These are phyloP conservation scores for Dioctria linearis DNA, from an alignment of 2,888 invertebrate genomes.

Conservation along the genomic window DNA sequence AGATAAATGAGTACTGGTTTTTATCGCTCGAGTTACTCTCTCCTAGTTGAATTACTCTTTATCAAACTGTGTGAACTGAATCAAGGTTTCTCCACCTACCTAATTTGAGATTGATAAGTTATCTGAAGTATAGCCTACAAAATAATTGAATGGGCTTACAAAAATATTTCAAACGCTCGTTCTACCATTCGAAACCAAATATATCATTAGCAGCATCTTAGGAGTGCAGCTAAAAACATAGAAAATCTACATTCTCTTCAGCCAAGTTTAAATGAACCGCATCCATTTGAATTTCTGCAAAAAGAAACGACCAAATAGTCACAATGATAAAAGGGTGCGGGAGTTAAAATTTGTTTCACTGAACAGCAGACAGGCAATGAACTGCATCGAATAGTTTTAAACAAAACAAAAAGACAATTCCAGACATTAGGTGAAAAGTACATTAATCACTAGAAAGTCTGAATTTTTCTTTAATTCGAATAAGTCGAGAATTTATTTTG, in stretches of 20 bases:
- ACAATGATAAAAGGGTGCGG: slow-evolving; percentile 16
- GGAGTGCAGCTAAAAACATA: neutral
- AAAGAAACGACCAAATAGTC: neutral
- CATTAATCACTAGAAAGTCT: neutral
- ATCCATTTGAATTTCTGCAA: neutral
- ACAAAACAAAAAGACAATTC: neutral
- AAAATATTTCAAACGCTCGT: neutral
- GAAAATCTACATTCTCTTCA: slow-evolving; percentile 17
- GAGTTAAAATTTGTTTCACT: slow-evolving; percentile 9
- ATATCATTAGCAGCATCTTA: neutral
- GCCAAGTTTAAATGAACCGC: slow-evolving; percentile 31
- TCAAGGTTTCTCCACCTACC: no score
- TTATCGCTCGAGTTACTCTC: no score
- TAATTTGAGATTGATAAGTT: neutral
- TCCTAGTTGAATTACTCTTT: no score
- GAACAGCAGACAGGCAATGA: slow-evolving; percentile 18
- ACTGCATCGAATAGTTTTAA: slow-evolving; percentile 22
- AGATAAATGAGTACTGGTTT: no score
- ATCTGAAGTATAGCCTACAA: neutral
- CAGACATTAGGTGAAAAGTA: neutral
- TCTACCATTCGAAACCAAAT: neutral
- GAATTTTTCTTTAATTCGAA: slow-evolving; percentile 27
- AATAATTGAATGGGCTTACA: neutral
- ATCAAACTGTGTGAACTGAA: no score
- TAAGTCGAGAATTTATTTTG: neutral